Evolutionary conservation across 2,797 vertebrate genomes (phyloP), one percentile per base, ranked within the genome.

Genomic region (Danio albolineatus): DNA sequence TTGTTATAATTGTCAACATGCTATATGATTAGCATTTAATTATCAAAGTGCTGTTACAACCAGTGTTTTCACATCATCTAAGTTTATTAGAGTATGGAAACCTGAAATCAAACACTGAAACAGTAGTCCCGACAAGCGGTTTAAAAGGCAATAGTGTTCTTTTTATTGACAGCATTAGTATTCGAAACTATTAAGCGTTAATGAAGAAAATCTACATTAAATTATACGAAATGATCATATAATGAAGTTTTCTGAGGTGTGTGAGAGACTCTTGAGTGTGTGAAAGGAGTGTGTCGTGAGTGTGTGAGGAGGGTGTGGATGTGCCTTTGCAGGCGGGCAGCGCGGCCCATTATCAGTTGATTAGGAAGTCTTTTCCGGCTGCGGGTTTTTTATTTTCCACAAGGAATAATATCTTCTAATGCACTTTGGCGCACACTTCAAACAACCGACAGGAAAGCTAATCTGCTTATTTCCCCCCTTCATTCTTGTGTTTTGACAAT

Each of bases 401-500:
- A 79, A 89, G 83, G 90, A 90, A 91, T 91, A 93, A 93, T 87
- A 90, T 87, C 80, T 86, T 84, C 86, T 91, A 94, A 94, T 92
- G 92, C 93, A 92, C 92, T 94, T 91, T 95, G 94, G 94, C 93
- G 90, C 62, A 8, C 73, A 92, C 92, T 93, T 95, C 94, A 95
- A 94, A 94, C 84, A 60, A 82, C 69, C 17, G 89, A 91, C 92
- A 91, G 92, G 91, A 93, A 93, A 90, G 89, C 91, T 92, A 94
- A 94, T 94, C 93, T 91, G 85, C 83, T 89, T 87, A 85, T 87
- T 76, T 41, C 75, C 91, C 28, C 82, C 85, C 88, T 92, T 94
- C 93, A 94, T 92, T 94, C 92, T 90, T 89, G 84, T 94, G 92
- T 94, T 94, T 94, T 94, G 90, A 94, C 93, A 94, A 94, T 94